These are phyloP conservation scores for Melanotaenia boesemani DNA, from an alignment of 2,797 vertebrate species.

Conservation along the genomic window DNA sequence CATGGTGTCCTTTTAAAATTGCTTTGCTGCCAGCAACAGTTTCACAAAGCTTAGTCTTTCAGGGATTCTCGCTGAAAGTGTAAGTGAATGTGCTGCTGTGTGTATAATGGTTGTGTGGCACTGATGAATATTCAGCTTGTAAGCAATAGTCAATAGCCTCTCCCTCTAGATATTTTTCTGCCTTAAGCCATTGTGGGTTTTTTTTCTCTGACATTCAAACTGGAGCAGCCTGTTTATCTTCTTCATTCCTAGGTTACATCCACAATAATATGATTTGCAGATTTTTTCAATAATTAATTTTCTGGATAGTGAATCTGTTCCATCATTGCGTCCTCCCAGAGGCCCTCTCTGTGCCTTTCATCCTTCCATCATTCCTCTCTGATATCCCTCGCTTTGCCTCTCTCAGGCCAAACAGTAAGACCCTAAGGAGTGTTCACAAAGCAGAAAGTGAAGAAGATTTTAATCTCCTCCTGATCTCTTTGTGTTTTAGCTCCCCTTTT, in stretches of 20 bases:
- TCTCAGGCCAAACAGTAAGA: slow-evolving; percentile 61
- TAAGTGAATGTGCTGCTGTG: slow-evolving; percentile 9
- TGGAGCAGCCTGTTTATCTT: slow-evolving; percentile 66
- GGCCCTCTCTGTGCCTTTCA: slow-evolving; percentile 61
- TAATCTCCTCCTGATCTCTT: slow-evolving; percentile 61
- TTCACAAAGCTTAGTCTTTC: slow-evolving; percentile 46
- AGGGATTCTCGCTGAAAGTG: slow-evolving; percentile 36
- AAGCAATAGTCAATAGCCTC: slow-evolving; percentile 52
- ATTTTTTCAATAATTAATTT: slow-evolving; percentile 81
- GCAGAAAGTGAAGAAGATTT: slow-evolving; percentile 34
- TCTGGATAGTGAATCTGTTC: slow-evolving; percentile 66
- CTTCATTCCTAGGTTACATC: slow-evolving; percentile 63
- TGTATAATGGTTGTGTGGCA: slow-evolving; percentile 28
- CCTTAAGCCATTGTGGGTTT: slow-evolving; percentile 25
- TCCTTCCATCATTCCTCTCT: slow-evolving; percentile 66
- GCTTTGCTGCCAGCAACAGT: slow-evolving; percentile 50
- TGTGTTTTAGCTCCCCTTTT: slow-evolving; percentile 38
- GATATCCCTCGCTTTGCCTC: slow-evolving; percentile 57
- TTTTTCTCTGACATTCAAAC: slow-evolving; percentile 57
- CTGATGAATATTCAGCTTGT: slow-evolving; percentile 65
- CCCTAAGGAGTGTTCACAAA: slow-evolving; percentile 54
- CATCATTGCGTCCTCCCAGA: slow-evolving; percentile 53
- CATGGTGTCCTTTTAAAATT: slow-evolving; percentile 55
- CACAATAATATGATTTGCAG: slow-evolving; percentile 71
- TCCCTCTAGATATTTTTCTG: slow-evolving; percentile 44